phyloP scores from a whole-genome alignment of 2,888 invertebrate genomes.

The Gari tellinella region DNA sequence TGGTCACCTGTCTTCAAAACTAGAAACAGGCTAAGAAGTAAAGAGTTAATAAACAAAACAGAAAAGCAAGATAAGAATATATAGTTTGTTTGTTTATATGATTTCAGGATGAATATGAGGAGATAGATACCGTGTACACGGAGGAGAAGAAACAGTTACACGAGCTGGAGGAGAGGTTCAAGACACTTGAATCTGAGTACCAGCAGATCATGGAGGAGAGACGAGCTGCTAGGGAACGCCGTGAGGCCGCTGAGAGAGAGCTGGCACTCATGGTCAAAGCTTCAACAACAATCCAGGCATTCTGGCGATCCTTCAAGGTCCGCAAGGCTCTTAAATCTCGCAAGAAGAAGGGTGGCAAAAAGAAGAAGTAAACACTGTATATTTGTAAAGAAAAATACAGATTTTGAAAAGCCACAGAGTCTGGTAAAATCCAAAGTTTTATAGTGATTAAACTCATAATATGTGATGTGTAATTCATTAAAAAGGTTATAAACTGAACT shows the following conservation, averaged over 20 bases:
- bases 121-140: constrained; percentile 83
- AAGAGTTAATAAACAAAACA: too few relatives aligned
- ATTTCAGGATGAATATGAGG: constrained; percentile 83
- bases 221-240: constrained; percentile 80
- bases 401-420: too few relatives aligned
- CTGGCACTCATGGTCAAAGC: constrained; percentile 81
- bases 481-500: too few relatives aligned
- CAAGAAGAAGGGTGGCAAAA: constrained; percentile 81
- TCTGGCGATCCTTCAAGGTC: constrained; percentile 85
- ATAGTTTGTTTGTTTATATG: not conserved
- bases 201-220: constrained; percentile 82
- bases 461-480: too few relatives aligned
- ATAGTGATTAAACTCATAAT: too few relatives aligned
- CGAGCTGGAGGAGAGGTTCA: constrained; percentile 84
- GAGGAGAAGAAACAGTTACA: constrained; percentile 84
- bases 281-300: constrained; percentile 84
- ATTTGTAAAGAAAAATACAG: too few relatives aligned
- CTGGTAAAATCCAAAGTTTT: too few relatives aligned
- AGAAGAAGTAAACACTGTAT: constrained; percentile 55
- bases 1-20: too few relatives aligned
- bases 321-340: constrained; percentile 82
- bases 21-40: too few relatives aligned
- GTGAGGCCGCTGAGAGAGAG: constrained; percentile 82
- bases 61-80: too few relatives aligned
- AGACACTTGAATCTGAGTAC: constrained; percentile 83